These are phyloP conservation scores for Endomychus coccineus DNA, from an alignment of 2,888 invertebrate genomes.

Conservation along the genomic window DNA sequence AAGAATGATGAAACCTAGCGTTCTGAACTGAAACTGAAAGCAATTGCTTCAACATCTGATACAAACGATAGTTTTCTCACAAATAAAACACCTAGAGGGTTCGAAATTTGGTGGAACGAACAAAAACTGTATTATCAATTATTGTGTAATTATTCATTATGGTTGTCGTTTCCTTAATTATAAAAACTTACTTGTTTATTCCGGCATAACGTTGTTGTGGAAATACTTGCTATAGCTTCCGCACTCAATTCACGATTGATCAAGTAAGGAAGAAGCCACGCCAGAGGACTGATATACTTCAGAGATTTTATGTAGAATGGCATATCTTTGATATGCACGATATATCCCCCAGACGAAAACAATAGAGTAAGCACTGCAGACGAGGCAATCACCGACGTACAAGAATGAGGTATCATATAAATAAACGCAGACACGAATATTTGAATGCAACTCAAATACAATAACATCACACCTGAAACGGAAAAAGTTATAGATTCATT, in stretches of 20 bases:
- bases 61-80: no score
- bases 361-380: conserved; percentile 54
- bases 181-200: conserved; percentile 59
- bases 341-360: conserved; percentile 58
- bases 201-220: conserved; percentile 53
- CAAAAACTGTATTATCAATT: not conserved
- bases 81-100: not conserved
- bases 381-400: conserved; percentile 56
- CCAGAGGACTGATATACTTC: conserved; percentile 61
- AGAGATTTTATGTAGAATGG: conserved; percentile 60
- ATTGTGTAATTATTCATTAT: no score
- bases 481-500: no score
- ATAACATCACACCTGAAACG: conserved; percentile 59
- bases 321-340: conserved; percentile 61
- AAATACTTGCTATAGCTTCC: conserved; percentile 53
- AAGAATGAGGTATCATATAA: conserved; percentile 59
- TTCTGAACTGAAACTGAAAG: no score
- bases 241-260: conserved; percentile 59
- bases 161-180: conserved; percentile 1
- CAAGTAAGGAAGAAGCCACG: conserved; percentile 65
- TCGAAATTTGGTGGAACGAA: no score
- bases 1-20: no score
- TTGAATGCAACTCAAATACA: conserved; percentile 63
- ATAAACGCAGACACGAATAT: conserved; percentile 60
- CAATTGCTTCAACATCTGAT: no score